Percentiles rank a stretch among this genome's conserved stretches.
phyloP scores from a whole-genome alignment of 37 sponge, comb jelly and placozoan species.

The Halisarca cf. caerulea region DNA sequence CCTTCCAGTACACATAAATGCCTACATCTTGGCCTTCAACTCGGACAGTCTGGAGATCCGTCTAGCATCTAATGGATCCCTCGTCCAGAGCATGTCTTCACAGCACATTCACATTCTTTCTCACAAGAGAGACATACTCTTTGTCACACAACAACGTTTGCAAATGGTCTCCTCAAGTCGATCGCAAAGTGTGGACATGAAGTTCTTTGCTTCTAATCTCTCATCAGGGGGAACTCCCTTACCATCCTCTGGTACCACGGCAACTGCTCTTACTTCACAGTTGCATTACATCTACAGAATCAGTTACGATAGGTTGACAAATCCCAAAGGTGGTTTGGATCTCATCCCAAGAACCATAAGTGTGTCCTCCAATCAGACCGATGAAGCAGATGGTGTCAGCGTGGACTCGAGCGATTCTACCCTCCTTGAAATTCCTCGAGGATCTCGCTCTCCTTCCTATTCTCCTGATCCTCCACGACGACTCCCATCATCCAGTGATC shows the following conservation, averaged over 20 bases:
- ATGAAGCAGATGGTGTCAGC: conserved; percentile 19
- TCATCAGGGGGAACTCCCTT: background rate
- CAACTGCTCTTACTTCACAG: background rate
- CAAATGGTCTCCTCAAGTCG: background rate
- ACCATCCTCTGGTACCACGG: background rate
- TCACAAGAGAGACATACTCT: conserved; percentile 45
- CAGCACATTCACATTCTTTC: conserved; percentile 72
- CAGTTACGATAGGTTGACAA: background rate
- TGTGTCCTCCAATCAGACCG: conserved; percentile 10
- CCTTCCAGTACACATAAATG: conserved; percentile 44
- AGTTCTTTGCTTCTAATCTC: background rate
- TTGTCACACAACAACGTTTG: background rate
- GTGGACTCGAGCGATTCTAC: conserved; percentile 7
- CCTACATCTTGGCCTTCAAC: conserved; percentile 76
- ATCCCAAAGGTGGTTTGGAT: background rate
- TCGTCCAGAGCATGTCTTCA: conserved; percentile 65
- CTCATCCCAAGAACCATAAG: background rate
- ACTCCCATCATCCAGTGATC: background rate
- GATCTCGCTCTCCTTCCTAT: background rate
- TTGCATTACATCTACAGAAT: conserved; percentile 12
- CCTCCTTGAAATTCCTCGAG: conserved; percentile 5
- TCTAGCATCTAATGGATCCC: conserved; percentile 71
- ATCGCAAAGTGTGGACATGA: background rate
- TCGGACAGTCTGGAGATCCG: conserved; percentile 67
- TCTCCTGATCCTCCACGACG: conserved; percentile 2